Conservation (phyloP, 2,797 vertebrate species). For the Rousettus madagascariensis region DNA sequence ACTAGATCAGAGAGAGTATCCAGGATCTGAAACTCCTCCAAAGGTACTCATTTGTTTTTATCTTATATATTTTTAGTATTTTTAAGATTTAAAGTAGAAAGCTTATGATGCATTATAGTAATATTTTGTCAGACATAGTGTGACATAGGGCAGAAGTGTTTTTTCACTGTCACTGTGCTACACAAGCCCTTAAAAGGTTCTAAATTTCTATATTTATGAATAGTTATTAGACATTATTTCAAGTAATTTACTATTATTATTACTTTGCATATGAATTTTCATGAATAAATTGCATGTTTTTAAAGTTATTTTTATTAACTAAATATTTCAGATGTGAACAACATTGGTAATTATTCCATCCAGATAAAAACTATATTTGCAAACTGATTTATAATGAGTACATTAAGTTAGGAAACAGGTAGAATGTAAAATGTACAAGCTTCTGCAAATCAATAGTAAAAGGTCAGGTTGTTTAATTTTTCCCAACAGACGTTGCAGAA, state of each 20-base stretch:
- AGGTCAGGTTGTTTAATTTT: background rate
- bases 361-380: background rate
- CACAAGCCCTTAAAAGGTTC: background rate
- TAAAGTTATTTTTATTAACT: background rate
- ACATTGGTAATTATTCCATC: background rate
- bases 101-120: background rate
- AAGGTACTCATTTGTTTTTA: constrained; percentile 88
- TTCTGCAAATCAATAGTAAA: background rate
- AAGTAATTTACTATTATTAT: background rate
- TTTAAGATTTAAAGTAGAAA: background rate
- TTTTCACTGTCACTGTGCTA: background rate
- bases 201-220: background rate
- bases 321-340: constrained; percentile 1
- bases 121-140: background rate
- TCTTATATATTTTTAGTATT: background rate
- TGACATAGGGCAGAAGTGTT: background rate
- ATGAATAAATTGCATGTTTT: background rate
- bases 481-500: background rate
- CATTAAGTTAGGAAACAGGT: background rate
- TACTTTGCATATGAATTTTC: background rate
- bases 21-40: constrained; percentile 96
- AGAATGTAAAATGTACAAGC: background rate
- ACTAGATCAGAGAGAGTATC: constrained; percentile 98
- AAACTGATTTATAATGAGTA: background rate
- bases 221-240: background rate